Evolutionary conservation across 1,140 invertebrate species (phyloP).

Genomic region (Drosophila truncata): DNA sequence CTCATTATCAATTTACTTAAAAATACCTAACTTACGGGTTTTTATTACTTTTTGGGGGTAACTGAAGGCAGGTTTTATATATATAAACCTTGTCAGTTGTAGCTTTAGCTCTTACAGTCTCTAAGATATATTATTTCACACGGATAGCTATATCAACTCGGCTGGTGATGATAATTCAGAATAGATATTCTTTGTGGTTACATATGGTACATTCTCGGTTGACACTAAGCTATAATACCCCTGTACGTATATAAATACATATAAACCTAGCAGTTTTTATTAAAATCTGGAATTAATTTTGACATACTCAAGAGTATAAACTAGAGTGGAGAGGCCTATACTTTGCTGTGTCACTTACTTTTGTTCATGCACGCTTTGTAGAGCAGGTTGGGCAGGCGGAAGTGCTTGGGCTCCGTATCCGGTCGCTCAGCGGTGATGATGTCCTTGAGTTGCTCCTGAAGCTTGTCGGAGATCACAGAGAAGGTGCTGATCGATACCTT

Average conservation of each 20-base stretch:
- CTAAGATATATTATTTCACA: too few species aligned
- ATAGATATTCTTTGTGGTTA: too few species aligned
- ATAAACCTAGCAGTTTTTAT: neutral
- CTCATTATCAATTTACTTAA: neutral
- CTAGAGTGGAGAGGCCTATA: neutral
- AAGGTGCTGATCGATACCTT: constrained; percentile 93
- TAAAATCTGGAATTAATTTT: neutral
- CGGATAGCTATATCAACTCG: too few species aligned
- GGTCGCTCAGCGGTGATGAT: constrained; percentile 90
- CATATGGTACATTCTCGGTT: too few species aligned
- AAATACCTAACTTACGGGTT: neutral
- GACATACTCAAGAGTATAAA: neutral
- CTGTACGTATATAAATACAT: too few species aligned
- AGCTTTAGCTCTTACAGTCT: too few species aligned
- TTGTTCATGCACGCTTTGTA: constrained; percentile 95
- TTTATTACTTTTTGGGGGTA: neutral
- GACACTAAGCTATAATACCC: too few species aligned
- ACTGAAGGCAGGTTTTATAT: too few species aligned
- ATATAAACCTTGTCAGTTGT: too few species aligned
- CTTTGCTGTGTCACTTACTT: constrained; percentile 87
- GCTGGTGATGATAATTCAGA: too few species aligned
- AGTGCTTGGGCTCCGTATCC: constrained; percentile 89
- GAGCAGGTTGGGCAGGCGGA: constrained; percentile 91
- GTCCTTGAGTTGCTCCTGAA: constrained; percentile 91
- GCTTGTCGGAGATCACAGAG: constrained; percentile 91